Evolutionary conservation across 2,113 vertebrate genomes (phyloP), one percentile per base, ranked within the genome.

Genomic region (Morphnarchus princeps): DNA sequence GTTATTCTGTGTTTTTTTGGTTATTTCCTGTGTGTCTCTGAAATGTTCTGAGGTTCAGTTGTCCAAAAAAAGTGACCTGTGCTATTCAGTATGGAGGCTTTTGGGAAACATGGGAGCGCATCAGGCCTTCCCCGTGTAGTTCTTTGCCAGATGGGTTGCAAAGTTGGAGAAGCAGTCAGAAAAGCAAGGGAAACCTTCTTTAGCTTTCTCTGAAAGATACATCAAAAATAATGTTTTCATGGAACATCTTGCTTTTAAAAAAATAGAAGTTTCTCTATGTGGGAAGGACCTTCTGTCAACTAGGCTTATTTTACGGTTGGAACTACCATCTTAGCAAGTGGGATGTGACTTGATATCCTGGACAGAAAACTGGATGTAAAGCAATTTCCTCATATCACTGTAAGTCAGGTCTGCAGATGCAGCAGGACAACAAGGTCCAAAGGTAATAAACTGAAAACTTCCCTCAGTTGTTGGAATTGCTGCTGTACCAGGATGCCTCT

Each of bases 51-150:
- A 80, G 17, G 50, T 58, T 79, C 38, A 45, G 17, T 43, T 72
- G 42, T n/a, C 36, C 28, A 34, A 42, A 87, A 59, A 55, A 45
- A 17, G 18, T 54, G 13, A 49, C 22, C 19, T 24, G 13, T 25
- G 31, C 49, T 65, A 58, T 40, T 54, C 16, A 15, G 4, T 40
- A 57, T n/a, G 25, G 20, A 57, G 32, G 31, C 32, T 78, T 87
- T 72, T 8, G 11, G 63, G 57, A 77, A 90, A 71, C 6, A 9
- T 15, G 18, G 17, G 31, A 42, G 19, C 22, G 13, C 31, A 42
- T 31, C 13, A 58, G 31, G 9, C 13, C 43, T 69, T 79, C 49
- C 21, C 19, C 0, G 0, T 0, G 0, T 55, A 78, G 11, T n/a
- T 62, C 17, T 45, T 83, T 50, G 32, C 29, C 13, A 19, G 10